phyloP scores from a whole-genome alignment of 2,888 invertebrate genomes.

The Drepana falcataria region DNA sequence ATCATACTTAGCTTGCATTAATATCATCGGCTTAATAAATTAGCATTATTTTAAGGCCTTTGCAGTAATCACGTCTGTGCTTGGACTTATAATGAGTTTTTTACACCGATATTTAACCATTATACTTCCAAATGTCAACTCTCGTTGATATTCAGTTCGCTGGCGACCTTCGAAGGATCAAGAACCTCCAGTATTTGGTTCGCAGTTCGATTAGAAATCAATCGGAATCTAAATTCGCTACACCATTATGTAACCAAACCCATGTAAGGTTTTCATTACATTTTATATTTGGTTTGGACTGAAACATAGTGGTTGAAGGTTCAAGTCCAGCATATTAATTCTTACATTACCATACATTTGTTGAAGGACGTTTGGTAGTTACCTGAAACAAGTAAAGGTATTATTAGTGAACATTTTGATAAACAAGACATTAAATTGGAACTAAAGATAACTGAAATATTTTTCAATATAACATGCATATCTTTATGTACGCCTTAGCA shows the following conservation, averaged over 20 bases:
- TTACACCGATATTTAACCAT: background rate
- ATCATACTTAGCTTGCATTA: background rate
- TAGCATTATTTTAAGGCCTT: background rate
- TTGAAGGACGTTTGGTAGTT: conserved; percentile 3
- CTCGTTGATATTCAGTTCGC: background rate
- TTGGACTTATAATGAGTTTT: background rate
- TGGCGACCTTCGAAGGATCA: background rate
- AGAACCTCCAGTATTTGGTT: background rate
- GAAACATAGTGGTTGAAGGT: too few relatives aligned
- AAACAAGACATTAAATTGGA: too few relatives aligned
- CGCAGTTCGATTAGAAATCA: background rate
- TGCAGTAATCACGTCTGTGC: background rate
- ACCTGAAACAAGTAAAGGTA: conserved; percentile 18
- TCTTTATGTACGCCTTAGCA: too few relatives aligned
- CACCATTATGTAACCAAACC: too few relatives aligned
- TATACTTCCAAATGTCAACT: background rate
- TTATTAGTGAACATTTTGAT: background rate
- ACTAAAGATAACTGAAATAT: too few relatives aligned
- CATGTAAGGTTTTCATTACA: too few relatives aligned
- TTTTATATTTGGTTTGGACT: too few relatives aligned
- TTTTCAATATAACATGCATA: too few relatives aligned
- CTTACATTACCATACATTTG: background rate
- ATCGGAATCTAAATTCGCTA: too few relatives aligned
- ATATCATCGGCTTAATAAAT: background rate
- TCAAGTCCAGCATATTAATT: too few relatives aligned